These are phyloP conservation scores for Dipodomys merriami DNA, from an alignment of 2,113 vertebrate genomes.

Conservation along the genomic window DNA sequence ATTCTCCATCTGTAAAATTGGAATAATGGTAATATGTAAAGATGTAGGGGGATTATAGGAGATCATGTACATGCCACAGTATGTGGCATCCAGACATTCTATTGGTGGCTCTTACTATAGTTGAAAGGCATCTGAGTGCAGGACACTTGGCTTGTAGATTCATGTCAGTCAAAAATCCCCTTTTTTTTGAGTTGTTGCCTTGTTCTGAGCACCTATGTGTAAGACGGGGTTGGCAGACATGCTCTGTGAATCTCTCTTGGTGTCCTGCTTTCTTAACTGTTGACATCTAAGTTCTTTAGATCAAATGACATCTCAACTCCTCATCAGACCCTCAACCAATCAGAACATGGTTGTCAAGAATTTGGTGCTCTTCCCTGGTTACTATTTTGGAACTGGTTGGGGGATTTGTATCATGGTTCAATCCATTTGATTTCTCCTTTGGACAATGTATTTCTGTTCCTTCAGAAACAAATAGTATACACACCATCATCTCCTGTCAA, in stretches of 20 bases:
- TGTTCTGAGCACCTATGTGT: background rate
- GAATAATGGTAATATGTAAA: background rate
- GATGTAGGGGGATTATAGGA: background rate
- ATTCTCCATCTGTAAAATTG: constrained; percentile 12
- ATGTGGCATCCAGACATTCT: background rate
- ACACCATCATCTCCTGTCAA: constrained; percentile 28
- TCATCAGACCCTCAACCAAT: background rate
- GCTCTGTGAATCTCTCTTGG: background rate
- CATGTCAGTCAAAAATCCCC: background rate
- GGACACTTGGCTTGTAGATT: background rate
- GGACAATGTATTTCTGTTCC: constrained; percentile 50
- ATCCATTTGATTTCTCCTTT: constrained; percentile 67
- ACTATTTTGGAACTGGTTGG: background rate
- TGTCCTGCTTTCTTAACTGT: background rate
- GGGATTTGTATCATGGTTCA: background rate
- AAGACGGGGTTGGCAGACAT: background rate
- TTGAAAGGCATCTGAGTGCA: background rate
- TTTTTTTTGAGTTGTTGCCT: background rate
- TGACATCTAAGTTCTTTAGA: background rate
- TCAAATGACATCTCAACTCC: background rate
- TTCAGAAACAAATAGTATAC: constrained; percentile 62
- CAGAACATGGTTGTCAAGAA: background rate
- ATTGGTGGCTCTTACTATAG: background rate
- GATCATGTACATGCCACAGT: background rate
- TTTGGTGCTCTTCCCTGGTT: background rate